Percentiles rank a stretch among this genome's conserved stretches.
Conservation (phyloP, 1,140 invertebrate species). For the Eufriesea mexicana region DNA sequence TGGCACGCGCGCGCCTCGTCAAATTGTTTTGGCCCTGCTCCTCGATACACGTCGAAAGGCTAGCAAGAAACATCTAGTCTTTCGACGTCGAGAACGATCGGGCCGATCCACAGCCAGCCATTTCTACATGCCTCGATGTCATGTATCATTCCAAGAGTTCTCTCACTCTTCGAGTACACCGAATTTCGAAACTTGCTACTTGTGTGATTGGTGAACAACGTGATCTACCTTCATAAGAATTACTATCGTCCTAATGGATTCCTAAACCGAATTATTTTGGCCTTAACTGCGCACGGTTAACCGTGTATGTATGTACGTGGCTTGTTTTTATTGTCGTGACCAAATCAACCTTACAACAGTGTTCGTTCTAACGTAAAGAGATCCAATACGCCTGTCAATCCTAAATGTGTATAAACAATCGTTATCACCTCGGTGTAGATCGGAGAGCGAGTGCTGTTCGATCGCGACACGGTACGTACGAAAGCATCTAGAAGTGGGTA, state of each 20-base stretch:
- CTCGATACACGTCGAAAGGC: constrained; percentile 55
- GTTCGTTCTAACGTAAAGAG: neutral
- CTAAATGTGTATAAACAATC: neutral
- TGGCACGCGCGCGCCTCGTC: constrained; percentile 31
- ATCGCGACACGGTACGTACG: constrained; percentile 29
- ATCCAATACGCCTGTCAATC: neutral
- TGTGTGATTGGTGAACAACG: neutral
- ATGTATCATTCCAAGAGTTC: neutral
- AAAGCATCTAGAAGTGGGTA: constrained; percentile 78
- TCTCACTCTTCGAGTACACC: constrained; percentile 14
- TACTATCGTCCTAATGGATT: neutral
- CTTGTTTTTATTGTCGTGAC: constrained; percentile 46
- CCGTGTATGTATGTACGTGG: neutral
- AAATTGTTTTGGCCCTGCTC: constrained; percentile 55
- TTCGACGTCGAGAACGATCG: constrained; percentile 60
- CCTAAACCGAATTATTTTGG: neutral
- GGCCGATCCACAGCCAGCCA: constrained; percentile 60
- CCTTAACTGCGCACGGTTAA: neutral
- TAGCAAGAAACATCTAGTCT: constrained; percentile 62
- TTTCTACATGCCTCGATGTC: constrained; percentile 38
- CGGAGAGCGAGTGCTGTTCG: constrained; percentile 12
- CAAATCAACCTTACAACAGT: neutral
- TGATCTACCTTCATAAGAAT: too few relatives aligned
- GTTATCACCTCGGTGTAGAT: constrained; percentile 5
- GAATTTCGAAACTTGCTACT: neutral